These are phyloP conservation scores for Falco biarmicus DNA, from an alignment of 2,797 vertebrate species.

Conservation along the genomic window DNA sequence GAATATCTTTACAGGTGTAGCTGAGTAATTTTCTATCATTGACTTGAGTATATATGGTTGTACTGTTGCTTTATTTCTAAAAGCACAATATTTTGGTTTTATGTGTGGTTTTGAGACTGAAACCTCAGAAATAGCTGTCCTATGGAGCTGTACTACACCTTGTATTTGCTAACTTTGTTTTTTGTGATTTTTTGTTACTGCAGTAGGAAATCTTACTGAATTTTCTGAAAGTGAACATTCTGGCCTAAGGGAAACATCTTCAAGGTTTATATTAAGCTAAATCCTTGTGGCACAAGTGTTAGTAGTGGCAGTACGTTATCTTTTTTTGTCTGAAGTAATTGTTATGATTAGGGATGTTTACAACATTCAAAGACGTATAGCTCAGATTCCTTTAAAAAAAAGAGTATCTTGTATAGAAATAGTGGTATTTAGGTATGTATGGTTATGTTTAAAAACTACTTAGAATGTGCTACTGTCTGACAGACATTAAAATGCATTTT, in stretches of 20 bases:
- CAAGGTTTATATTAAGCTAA: background rate
- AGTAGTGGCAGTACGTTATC: background rate
- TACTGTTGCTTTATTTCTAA: background rate
- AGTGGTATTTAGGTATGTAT: background rate
- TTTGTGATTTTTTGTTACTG: background rate
- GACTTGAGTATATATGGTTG: background rate
- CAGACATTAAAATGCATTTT: background rate
- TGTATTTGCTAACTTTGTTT: background rate
- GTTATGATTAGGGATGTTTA: background rate
- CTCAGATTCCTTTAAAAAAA: background rate
- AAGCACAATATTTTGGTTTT: background rate
- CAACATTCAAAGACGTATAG: background rate
- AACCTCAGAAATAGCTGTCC: background rate
- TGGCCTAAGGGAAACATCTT: background rate
- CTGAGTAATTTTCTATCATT: background rate
- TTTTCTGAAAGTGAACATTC: background rate
- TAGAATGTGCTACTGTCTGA: background rate
- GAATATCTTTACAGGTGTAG: background rate
- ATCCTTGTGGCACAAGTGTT: background rate
- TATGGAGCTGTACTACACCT: background rate
- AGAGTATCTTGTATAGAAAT: background rate
- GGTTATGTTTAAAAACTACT: background rate
- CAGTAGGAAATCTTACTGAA: background rate
- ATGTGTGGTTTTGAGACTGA: background rate
- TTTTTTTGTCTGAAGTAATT: background rate